These are phyloP conservation scores for Mus caroli DNA, from an alignment of 2,797 vertebrate genomes.

Conservation along the genomic window DNA sequence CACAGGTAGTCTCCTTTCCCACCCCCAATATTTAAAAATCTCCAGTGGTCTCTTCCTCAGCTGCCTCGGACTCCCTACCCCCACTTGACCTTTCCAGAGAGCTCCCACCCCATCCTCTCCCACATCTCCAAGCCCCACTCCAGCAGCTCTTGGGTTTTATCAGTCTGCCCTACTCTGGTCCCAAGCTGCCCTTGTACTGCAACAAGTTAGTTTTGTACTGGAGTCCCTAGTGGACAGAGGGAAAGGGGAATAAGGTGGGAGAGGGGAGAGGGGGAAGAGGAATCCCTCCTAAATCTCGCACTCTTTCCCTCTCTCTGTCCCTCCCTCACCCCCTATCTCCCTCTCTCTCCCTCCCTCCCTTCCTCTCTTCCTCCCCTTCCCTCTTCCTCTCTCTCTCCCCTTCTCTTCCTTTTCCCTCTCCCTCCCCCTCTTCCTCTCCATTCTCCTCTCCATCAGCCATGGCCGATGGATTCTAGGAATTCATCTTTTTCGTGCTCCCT, in stretches of 20 bases:
- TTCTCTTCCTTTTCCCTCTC: background rate
- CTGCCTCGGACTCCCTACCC: background rate
- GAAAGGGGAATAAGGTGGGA: background rate
- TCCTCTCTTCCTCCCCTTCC: background rate
- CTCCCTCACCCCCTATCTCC: too few species aligned
- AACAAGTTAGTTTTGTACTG: background rate
- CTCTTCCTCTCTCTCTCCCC: too few species aligned
- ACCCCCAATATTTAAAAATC: background rate
- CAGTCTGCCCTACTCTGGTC: too few species aligned
- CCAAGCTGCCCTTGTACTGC: background rate
- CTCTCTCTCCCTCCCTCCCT: too few species aligned
- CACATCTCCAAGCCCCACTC: background rate
- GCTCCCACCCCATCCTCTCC: too few species aligned
- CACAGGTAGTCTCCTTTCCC: background rate
- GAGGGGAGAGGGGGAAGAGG: background rate
- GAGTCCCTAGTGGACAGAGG: background rate
- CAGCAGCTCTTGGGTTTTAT: background rate
- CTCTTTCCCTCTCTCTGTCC: too few species aligned
- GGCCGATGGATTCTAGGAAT: constrained; percentile 70
- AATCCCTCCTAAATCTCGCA: accelerated
- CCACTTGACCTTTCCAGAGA: background rate
- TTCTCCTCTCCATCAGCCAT: constrained; percentile 69
- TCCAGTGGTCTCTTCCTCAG: background rate
- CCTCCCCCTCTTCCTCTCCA: accelerated
- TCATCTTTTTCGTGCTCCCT: constrained; percentile 55